Evolutionary conservation across 1,140 invertebrate species (phyloP).

Genomic region (Drosophila parvula): DNA sequence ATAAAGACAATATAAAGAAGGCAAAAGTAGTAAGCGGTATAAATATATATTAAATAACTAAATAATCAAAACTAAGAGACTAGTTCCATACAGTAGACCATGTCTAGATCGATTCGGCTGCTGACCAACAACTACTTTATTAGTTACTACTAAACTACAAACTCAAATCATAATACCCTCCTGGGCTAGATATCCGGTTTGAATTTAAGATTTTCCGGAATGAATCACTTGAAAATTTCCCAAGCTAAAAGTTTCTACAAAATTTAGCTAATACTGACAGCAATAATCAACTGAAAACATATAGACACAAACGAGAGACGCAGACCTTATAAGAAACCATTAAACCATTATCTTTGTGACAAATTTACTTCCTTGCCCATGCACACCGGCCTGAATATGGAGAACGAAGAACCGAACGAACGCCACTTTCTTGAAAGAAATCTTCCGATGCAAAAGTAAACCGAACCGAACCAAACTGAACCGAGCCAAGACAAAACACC

Average conservation of each 20-base stretch:
- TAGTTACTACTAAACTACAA: no score
- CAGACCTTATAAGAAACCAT: conserved; percentile 7
- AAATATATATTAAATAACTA: background rate
- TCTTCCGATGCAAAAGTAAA: conserved; percentile 44
- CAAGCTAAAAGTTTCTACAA: background rate
- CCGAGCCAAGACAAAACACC: conserved; percentile 62
- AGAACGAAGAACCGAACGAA: conserved; percentile 4
- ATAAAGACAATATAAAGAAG: background rate
- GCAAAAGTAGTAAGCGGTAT: background rate
- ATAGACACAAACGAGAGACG: conserved; percentile 3
- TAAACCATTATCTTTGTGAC: conserved; percentile 19
- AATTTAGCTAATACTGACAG: background rate
- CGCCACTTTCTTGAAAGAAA: conserved; percentile 41
- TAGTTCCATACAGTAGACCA: no score
- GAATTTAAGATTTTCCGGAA: background rate
- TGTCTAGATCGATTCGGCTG: no score
- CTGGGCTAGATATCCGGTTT: no score
- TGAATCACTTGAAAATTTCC: conserved; percentile 14
- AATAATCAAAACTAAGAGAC: background rate
- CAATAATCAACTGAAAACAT: background rate
- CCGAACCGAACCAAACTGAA: conserved; percentile 30
- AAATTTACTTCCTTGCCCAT: conserved; percentile 16
- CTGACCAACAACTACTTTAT: no score
- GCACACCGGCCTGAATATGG: conserved; percentile 13
- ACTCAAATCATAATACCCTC: no score